These are phyloP conservation scores for Phrynocephalus vlangalii DNA, from an alignment of 2,797 vertebrate species.

Conservation along the genomic window DNA sequence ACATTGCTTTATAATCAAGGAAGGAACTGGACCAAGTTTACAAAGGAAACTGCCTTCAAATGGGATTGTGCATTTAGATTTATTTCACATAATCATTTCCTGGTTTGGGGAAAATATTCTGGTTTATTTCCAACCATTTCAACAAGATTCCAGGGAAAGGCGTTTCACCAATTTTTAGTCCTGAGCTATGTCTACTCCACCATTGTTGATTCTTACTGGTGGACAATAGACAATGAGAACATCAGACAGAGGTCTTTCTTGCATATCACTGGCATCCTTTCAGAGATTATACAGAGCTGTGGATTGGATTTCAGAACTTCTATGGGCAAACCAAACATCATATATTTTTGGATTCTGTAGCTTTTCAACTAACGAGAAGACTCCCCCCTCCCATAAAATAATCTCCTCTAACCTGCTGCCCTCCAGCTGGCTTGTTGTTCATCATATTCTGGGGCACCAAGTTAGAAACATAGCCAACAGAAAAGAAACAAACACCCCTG, in stretches of 20 bases:
- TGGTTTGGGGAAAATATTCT: background rate
- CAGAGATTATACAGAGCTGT: too few species aligned
- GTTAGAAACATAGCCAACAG: background rate
- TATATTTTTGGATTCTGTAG: slow-evolving; percentile 3
- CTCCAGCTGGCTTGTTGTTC: too few species aligned
- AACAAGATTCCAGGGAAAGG: background rate
- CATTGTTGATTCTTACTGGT: too few species aligned
- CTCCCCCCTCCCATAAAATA: background rate
- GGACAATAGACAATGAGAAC: too few species aligned
- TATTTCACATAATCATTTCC: background rate
- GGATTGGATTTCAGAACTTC: too few species aligned
- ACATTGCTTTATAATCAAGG: background rate
- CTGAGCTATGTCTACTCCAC: background rate
- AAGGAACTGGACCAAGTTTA: background rate
- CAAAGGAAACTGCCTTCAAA: slow-evolving; percentile 1
- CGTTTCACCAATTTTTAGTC: background rate
- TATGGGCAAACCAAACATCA: background rate
- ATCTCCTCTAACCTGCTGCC: too few species aligned
- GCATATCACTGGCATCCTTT: background rate
- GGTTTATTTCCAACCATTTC: background rate
- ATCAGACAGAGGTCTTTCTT: too few species aligned
- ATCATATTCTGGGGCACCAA: background rate
- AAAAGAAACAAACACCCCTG: slow-evolving; percentile 12
- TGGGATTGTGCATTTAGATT: background rate
- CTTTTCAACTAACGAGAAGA: slow-evolving; percentile 39